Base-by-base conservation (phyloP, 2,113 vertebrate species). In the Haemorhous mexicanus region DNA sequence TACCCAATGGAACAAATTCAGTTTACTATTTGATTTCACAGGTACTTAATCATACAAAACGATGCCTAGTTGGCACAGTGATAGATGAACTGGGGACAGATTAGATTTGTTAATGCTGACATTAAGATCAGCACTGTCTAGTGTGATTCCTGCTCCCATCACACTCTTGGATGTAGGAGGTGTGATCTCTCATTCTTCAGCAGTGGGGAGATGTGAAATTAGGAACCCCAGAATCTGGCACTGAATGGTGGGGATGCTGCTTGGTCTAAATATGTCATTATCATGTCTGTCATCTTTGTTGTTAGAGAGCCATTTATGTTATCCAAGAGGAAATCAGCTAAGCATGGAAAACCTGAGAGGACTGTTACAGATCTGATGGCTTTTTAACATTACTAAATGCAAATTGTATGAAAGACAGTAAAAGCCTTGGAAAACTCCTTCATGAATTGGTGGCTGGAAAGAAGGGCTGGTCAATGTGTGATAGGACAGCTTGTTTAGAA, bases 11-110 rank as follows among this genome's bases (percentile, higher is more conserved):
- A 95, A 90, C 35, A 92, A 89, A 93, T 41, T 88, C 76, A 64
- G 85, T 89, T 97, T 90, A 84, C 89, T 87, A 92, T 90, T 95
- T 79, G 93, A 94, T 95, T 96, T 93, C 88, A 82, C 64, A 68
- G 73, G 37, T 64, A 79, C 56, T 93, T 94, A 67, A 84, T 93
- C 61, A 64, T 46, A 81, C 37, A 53, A 72, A 96, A 82, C 0
- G 11, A 70, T 68, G 79, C 61, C 64, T 70, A 22, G 64, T 26
- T 89, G 90, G 67, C 79, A 93, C 56, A 70, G 72, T 93, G 90
- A 93, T 46, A 75, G 90, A 90, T 78, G 72, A 95, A 87, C 52
- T 22, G 39, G 44, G 56, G 76, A 64, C 72, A 93, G 63, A 92
- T 84, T 81, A 88, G 70, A 82, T 90, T 92, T 78, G 67, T 88